A percentile compares a stretch with the other conserved stretches of the same genome.
Conservation (phyloP, 2,888 invertebrate genomes). For the Drosophila kanekoi region DNA sequence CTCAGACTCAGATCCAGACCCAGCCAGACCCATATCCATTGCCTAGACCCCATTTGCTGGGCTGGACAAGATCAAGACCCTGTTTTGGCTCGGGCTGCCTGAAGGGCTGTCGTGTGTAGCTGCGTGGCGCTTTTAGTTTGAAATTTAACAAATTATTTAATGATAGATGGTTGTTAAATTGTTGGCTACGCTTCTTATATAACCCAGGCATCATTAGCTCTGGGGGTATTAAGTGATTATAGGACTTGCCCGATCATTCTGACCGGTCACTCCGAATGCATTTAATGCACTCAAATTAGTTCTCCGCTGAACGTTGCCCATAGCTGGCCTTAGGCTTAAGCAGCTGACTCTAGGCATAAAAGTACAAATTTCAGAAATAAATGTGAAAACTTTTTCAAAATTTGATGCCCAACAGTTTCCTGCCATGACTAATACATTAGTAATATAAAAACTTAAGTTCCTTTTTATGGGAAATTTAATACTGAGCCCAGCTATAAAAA, state of each 20-base stretch:
- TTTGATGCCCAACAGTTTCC: not conserved
- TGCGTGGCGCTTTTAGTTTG: conserved; percentile 71
- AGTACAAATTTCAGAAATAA: not conserved
- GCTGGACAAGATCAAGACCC: conserved; percentile 9
- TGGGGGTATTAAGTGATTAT: conserved; percentile 71
- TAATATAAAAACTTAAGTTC: conserved; percentile 4
- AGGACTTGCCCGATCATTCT: conserved; percentile 36
- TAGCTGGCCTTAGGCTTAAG: conserved; percentile 1
- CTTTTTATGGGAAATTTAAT: conserved; percentile 1
- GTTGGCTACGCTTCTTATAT: conserved; percentile 59
- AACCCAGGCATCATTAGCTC: conserved; percentile 54
- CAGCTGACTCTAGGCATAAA: too few relatives aligned
- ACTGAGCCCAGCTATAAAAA: conserved; percentile 40
- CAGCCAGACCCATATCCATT: conserved; percentile 9
- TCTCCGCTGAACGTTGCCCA: not conserved
- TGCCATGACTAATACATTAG: conserved; percentile 8
- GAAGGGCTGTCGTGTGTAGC: conserved; percentile 29
- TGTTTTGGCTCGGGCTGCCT: conserved; percentile 19
- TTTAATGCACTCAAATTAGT: conserved; percentile 32
- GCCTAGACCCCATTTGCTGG: not conserved
- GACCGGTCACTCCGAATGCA: conserved; percentile 15
- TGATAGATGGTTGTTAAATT: conserved; percentile 78
- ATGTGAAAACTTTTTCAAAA: not conserved
- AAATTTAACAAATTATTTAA: conserved; percentile 80
- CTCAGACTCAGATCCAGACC: conserved; percentile 3